Base-by-base conservation (phyloP, 1,140 invertebrate species). In the Battus philenor region DNA sequence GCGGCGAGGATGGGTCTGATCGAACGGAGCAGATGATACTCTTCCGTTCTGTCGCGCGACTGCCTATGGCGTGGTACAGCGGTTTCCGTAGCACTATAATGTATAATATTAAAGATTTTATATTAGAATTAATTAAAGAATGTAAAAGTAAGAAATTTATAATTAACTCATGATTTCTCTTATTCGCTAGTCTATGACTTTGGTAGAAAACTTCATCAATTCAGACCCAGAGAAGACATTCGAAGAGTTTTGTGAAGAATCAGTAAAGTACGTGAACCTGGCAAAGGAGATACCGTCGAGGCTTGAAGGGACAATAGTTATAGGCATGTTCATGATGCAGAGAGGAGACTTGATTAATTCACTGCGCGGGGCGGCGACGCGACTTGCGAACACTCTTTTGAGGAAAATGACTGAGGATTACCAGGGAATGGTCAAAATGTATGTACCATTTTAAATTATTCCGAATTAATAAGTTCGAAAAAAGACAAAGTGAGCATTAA, bases 321-420 rank as follows among this genome's bases (percentile, higher is more conserved):
- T 95, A 46, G 94, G 94, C 12, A 91, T 97, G 73, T 98, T 95
- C 76, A 93, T 95, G 61, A 90, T 98, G 54, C 91, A 95, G 69
- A 90, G 95, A 46, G 90, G 90, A 27, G 91, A 94, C 44, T 84
- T 98, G n/a, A 93, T 98, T 13, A 86, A 88, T 7, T 87, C 91
- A 2, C 83, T 98, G 31, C 88, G 91, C 1, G 83, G 87, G 12
- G 80, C 91, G 24, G 93, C 94, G 0, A 88, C 90, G n/a, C 86
- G 86, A 24, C 78, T 97, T 8, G 91, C 91, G 50, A 90, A 91
- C 20, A 89, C 91, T 54, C 67, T 98, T 6, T 65, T 97, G 0
- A 78, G 88, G 8, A 89, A 89, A 65, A 93, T 97, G 90, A 90
- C 92, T 4, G 73, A 88, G 9, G 92, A 95, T 74, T 96, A 97